These are phyloP conservation scores for Xylota sylvarum DNA, from an alignment of 2,888 invertebrate genomes.

Conservation along the genomic window DNA sequence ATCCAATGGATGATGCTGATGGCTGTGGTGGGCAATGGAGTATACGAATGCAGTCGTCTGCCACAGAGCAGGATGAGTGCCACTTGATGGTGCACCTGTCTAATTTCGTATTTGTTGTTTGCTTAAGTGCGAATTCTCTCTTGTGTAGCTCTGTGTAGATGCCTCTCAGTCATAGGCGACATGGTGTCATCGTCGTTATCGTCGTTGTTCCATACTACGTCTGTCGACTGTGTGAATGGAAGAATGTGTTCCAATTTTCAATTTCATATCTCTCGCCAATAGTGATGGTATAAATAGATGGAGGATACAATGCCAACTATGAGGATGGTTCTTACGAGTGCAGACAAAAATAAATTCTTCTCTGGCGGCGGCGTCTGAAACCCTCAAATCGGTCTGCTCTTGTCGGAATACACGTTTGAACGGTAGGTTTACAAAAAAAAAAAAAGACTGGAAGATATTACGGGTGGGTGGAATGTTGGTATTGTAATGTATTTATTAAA, in stretches of 20 bases:
- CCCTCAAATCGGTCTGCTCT: slow-evolving; percentile 28
- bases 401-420: slow-evolving; percentile 12
- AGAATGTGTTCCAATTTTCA: slow-evolving; percentile 63
- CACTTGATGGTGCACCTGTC: slow-evolving; percentile 72
- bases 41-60: slow-evolving; percentile 44
- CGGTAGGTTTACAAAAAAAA: background rate
- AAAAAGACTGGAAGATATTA: background rate
- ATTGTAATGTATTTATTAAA: slow-evolving; percentile 20
- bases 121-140: slow-evolving; percentile 34
- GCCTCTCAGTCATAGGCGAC: slow-evolving; percentile 40
- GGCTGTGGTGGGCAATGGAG: slow-evolving; percentile 43
- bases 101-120: slow-evolving; percentile 61
- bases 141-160: slow-evolving; percentile 25
- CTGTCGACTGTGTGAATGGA: slow-evolving; percentile 44
- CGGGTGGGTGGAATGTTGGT: background rate
- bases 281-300: slow-evolving; percentile 1
- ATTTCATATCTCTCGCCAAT: slow-evolving; percentile 26
- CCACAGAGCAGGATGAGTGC: slow-evolving; percentile 48
- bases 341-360: slow-evolving; percentile 14
- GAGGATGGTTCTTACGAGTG: background rate
- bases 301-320: slow-evolving; percentile 28
- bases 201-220: slow-evolving; percentile 22
- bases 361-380: slow-evolving; percentile 9
- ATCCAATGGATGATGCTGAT: slow-evolving; percentile 30
- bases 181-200: slow-evolving; percentile 36